Conservation (phyloP, 2,888 invertebrate genomes). For the Ommatoiulus sabulosus region DNA sequence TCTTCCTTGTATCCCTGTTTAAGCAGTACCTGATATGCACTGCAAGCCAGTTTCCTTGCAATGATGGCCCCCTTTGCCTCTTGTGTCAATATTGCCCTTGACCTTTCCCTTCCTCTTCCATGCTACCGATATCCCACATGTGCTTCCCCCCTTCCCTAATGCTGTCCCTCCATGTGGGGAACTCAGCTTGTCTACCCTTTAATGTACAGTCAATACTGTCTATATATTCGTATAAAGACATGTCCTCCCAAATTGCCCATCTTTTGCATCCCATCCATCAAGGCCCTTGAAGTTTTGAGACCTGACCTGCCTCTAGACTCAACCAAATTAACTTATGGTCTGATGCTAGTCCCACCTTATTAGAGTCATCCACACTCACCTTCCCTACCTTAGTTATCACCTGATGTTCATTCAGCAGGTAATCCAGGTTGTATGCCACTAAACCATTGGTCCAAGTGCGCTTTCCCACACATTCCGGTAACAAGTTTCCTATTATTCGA, state of each 20-base stretch:
- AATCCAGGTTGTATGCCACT: neutral
- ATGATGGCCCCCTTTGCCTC: too few relatives aligned
- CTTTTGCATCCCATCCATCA: neutral
- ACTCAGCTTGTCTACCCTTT: neutral
- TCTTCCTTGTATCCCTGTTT: too few relatives aligned
- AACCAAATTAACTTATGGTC: neutral
- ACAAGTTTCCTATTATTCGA: neutral
- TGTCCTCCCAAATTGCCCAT: neutral
- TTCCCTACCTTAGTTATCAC: neutral
- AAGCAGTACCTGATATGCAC: too few relatives aligned
- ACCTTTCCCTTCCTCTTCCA: too few relatives aligned
- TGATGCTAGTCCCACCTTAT: neutral
- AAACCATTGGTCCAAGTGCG: neutral
- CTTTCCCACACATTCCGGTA: neutral
- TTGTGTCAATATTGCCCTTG: too few relatives aligned
- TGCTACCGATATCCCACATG: too few relatives aligned
- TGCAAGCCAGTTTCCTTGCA: too few relatives aligned
- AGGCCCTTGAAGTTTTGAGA: neutral
- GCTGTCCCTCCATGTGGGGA: too few relatives aligned
- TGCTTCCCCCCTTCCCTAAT: too few relatives aligned
- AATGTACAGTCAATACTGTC: neutral
- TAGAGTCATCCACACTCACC: neutral
- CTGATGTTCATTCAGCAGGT: neutral
- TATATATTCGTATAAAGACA: neutral
- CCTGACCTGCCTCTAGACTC: neutral